These are phyloP conservation scores for Drosophila formosana DNA, from an alignment of 2,888 invertebrate genomes.

Conservation along the genomic window DNA sequence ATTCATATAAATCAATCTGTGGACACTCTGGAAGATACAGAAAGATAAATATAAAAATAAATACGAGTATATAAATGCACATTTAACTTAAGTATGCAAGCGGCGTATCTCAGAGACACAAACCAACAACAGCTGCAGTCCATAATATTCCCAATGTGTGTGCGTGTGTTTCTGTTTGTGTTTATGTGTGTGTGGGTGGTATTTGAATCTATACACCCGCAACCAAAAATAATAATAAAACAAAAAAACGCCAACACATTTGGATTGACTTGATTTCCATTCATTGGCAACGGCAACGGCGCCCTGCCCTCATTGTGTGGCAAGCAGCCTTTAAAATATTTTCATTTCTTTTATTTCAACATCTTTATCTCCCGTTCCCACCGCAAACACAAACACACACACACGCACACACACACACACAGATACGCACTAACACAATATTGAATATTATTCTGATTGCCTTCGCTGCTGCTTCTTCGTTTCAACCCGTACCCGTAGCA, in stretches of 20 bases:
- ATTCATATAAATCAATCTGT: conserved; percentile 91
- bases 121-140: conserved; percentile 58
- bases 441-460: conserved; percentile 52
- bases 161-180: conserved; percentile 3
- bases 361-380: conserved; percentile 50
- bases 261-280: conserved; percentile 47
- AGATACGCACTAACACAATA: conserved; percentile 30
- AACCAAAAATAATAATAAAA: conserved; percentile 8
- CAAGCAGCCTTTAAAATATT: conserved; percentile 52
- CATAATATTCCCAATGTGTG: conserved; percentile 38
- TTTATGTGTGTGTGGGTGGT: conserved; percentile 43
- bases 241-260: conserved; percentile 57
- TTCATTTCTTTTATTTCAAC: conserved; percentile 49
- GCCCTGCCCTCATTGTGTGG: conserved; percentile 46
- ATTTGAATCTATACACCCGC: conserved; percentile 52
- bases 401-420: conserved; percentile 29
- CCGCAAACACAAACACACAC: conserved; percentile 27
- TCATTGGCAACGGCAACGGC: conserved; percentile 40
- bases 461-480: conserved; percentile 56
- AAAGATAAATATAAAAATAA: conserved; percentile 58
- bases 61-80: conserved; percentile 56
- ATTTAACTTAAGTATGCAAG: conserved; percentile 62
- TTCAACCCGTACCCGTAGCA: conserved; percentile 54
- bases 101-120: conserved; percentile 27
- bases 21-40: conserved; percentile 81